Base-by-base conservation (phyloP, 2,888 invertebrate species). In the Entomobrya multifasciata region DNA sequence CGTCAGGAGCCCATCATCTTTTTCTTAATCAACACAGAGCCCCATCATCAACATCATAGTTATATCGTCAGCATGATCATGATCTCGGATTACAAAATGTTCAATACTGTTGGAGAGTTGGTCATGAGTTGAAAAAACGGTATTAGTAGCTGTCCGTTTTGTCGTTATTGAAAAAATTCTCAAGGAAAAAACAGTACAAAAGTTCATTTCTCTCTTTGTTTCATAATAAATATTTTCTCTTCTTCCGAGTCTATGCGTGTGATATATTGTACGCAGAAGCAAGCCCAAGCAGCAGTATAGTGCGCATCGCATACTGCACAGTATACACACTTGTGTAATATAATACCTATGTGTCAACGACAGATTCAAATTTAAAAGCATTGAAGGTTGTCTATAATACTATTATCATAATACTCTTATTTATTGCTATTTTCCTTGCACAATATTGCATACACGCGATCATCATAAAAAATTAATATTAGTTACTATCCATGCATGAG, bases 301-400 rank as follows among this genome's bases (percentile, higher is more conserved):
- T 22, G 20, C 25, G 57, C 57, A n/a, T 4, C 20, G 57, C 17
- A 22, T 41, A 20, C 36, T 41, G 41, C 20, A 11, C 41, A 47
- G 47, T 70, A n/a, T 47, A 47, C 44, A 20, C 5, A n/a, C 10
- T 36, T 41, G 36, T n/a, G 10, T 70, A 47, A 22, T 47, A 27
- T 15, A 70, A 77, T 60, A 25, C 25, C 47, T 20, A 25, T n/a
- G 44, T 78, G 78, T 78, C 78, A 78, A 62, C 47, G 78, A 47
- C 60, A 78, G 78, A 78, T 78, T 47, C 25, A 15, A 49, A 57
- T 77, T 30, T 41, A 77, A 11, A 52, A 25, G 49, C 25, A 36
- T 36, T 36, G 36, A 65, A 65, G 36, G 11, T 27, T 25, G 15
- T 6, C 25, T 20, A 17, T 55, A 55, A 55, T 55, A 17, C n/a